phyloP scores from a whole-genome alignment of 1,140 invertebrate genomes.

The Cecropterus lyciades region DNA sequence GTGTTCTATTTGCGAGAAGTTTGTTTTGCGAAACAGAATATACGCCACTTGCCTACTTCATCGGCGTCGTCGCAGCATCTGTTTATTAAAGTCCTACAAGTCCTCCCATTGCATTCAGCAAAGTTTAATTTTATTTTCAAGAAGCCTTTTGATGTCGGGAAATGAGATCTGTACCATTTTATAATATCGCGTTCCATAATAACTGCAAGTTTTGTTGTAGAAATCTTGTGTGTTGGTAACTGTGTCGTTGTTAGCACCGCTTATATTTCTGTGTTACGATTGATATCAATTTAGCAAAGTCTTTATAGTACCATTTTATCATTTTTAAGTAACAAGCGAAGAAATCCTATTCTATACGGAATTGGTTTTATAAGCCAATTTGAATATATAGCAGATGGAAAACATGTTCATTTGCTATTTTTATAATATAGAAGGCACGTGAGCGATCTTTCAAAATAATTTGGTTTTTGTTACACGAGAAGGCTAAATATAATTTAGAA shows the following conservation, averaged over 20 bases:
- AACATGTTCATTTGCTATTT: no score
- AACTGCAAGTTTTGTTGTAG: not conserved
- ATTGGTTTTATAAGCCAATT: no score
- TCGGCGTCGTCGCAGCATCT: not conserved
- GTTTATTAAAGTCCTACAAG: conserved; percentile 12
- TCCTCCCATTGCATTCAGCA: conserved; percentile 8
- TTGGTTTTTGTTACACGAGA: conserved; percentile 1
- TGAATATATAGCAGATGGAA: no score
- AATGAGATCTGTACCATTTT: not conserved
- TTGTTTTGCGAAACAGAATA: conserved; percentile 39
- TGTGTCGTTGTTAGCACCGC: not conserved
- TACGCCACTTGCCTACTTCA: conserved; percentile 25
- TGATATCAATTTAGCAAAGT: no score
- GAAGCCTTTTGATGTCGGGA: not conserved
- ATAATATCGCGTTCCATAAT: not conserved
- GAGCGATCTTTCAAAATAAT: no score
- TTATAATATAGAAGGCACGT: no score
- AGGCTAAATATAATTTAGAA: conserved; percentile 22
- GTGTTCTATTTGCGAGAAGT: conserved; percentile 47
- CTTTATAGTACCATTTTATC: no score
- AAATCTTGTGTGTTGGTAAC: not conserved
- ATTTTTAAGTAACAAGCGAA: no score
- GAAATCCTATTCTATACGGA: no score
- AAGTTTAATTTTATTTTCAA: conserved; percentile 24
- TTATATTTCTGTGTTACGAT: no score